These are phyloP conservation scores for Lacerta viridis DNA, from an alignment of 2,797 vertebrate species.

Conservation along the genomic window DNA sequence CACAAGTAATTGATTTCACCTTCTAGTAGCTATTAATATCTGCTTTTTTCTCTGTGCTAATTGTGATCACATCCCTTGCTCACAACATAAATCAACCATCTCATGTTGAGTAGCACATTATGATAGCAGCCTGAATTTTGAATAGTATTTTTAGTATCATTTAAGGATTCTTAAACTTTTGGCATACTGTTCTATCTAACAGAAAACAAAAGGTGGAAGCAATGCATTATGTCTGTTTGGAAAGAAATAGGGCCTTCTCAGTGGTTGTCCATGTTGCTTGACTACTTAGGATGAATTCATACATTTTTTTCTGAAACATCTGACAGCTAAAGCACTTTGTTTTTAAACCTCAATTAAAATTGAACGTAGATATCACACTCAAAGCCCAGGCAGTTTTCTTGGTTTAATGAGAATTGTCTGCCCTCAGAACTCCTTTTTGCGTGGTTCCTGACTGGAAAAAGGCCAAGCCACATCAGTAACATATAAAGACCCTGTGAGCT, in stretches of 20 bases:
- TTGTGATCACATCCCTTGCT: not conserved
- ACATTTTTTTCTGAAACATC: not conserved
- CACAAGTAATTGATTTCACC: constrained; percentile 32
- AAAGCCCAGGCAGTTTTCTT: not conserved
- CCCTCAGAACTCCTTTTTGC: not conserved
- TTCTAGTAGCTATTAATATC: constrained; percentile 19
- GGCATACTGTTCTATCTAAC: not conserved
- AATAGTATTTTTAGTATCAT: not conserved
- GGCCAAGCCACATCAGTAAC: not conserved
- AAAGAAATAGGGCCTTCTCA: not conserved
- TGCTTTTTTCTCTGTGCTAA: constrained; percentile 4
- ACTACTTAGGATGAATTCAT: not conserved
- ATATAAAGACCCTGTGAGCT: not conserved
- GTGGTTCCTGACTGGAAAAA: not conserved
- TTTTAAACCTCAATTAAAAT: not conserved
- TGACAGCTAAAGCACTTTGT: not conserved
- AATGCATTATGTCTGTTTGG: not conserved
- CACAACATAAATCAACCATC: constrained; percentile 20
- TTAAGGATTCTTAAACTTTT: not conserved
- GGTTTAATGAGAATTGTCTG: not conserved
- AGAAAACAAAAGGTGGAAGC: not conserved
- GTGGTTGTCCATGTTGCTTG: not conserved
- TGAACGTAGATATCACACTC: not conserved
- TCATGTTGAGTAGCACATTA: constrained; percentile 37
- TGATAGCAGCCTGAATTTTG: constrained; percentile 26